These are phyloP conservation scores for Habroteleia sp. DNA, from an alignment of 2,888 invertebrate genomes.

Conservation along the genomic window DNA sequence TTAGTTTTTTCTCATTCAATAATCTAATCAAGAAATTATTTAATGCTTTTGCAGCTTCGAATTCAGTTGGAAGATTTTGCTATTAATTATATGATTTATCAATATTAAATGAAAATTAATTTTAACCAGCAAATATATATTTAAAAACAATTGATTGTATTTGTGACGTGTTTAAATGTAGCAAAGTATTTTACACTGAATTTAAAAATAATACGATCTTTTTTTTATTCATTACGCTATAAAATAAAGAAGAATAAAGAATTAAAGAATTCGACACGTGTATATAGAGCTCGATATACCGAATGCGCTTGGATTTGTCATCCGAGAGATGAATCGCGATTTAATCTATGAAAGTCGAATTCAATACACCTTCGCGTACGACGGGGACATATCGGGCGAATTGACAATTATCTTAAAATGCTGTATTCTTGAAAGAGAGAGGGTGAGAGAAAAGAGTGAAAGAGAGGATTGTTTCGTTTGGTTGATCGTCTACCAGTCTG, in stretches of 20 bases:
- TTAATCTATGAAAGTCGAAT: conserved; percentile 51
- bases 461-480: conserved; percentile 58
- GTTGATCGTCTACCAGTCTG: conserved; percentile 70
- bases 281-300: neutral
- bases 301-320: conserved; percentile 42
- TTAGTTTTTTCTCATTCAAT: too few relatives aligned
- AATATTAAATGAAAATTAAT: too few relatives aligned
- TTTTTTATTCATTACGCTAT: too few relatives aligned
- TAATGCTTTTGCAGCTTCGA: too few relatives aligned
- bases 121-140: too few relatives aligned
- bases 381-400: conserved; percentile 62
- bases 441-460: conserved; percentile 26
- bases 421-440: conserved; percentile 69
- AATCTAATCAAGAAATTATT: too few relatives aligned
- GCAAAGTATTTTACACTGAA: too few relatives aligned
- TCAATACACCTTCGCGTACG: conserved; percentile 47
- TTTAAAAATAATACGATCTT: too few relatives aligned
- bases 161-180: too few relatives aligned
- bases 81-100: too few relatives aligned
- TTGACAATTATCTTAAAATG: conserved; percentile 73
- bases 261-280: conserved; percentile 12
- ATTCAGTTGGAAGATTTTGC: too few relatives aligned
- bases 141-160: too few relatives aligned
- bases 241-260: neutral
- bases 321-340: conserved; percentile 52